Percentiles rank a stretch among this genome's conserved stretches.
Evolutionary conservation across 2,888 invertebrate genomes (phyloP).

Genomic region (Drosophila cracens): DNA sequence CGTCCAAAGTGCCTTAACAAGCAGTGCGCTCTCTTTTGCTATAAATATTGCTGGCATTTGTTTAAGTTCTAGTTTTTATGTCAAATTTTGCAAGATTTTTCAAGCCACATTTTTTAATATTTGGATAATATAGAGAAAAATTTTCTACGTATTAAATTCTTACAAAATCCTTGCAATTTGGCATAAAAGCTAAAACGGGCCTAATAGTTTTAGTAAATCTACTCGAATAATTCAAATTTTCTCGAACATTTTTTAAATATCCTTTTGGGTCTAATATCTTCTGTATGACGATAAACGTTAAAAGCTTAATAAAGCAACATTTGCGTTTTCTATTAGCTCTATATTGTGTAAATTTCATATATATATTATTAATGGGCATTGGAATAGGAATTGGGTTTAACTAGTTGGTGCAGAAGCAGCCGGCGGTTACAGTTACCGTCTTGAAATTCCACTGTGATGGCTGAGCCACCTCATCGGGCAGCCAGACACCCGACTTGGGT

Average conservation of each 20-base stretch:
- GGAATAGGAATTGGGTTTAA: conserved; percentile 5
- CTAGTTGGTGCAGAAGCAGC: conserved; percentile 82
- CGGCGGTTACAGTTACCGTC: conserved; percentile 83
- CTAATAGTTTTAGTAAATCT: conserved; percentile 33
- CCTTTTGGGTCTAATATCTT: conserved; percentile 20
- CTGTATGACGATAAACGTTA: conserved; percentile 3
- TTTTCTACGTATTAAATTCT: not conserved
- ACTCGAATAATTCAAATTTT: conserved; percentile 29
- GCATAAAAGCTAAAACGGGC: not conserved
- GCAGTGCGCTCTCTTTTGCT: not conserved
- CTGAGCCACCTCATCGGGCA: conserved; percentile 38
- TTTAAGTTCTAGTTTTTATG: conserved; percentile 1
- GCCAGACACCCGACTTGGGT: conserved; percentile 31
- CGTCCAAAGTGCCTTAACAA: conserved; percentile 57
- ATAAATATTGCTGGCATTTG: not conserved
- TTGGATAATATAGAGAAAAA: not conserved
- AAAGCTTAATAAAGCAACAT: conserved; percentile 49
- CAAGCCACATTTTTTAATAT: not conserved
- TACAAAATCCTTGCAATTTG: not conserved
- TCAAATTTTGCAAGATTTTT: not conserved
- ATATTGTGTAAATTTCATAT: conserved; percentile 41
- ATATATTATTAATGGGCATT: conserved; percentile 11
- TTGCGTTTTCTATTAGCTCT: conserved; percentile 43
- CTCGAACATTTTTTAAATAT: conserved; percentile 10
- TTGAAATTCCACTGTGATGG: conserved; percentile 80